These are phyloP conservation scores for Austrofundulus limnaeus DNA, from an alignment of 2,113 vertebrate genomes.

Conservation along the genomic window DNA sequence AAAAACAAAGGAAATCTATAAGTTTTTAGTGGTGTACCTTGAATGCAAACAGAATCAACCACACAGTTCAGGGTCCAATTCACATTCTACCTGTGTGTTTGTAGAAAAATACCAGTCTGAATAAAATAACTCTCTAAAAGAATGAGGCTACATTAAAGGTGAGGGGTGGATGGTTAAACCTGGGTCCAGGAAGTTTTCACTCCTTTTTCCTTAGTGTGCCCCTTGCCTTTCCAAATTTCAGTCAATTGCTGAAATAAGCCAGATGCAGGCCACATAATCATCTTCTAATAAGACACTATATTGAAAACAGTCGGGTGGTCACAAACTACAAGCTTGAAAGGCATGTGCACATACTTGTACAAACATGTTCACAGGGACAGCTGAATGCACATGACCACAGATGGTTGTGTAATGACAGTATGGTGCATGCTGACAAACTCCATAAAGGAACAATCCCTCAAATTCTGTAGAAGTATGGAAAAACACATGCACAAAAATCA, in stretches of 20 bases:
- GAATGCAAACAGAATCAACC: background rate
- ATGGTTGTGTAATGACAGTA: conserved; percentile 52
- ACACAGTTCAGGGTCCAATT: background rate
- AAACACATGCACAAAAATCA: conserved; percentile 24
- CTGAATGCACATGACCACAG: conserved; percentile 23
- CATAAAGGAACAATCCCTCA: conserved; percentile 36
- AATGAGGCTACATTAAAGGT: conserved; percentile 2
- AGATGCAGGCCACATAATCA: conserved; percentile 79
- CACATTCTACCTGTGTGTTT: conserved; percentile 2
- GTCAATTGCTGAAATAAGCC: conserved; percentile 77
- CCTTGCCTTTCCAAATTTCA: conserved; percentile 68
- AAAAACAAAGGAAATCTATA: background rate
- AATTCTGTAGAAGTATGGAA: conserved; percentile 37
- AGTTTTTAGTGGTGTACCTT: background rate
- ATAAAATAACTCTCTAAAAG: conserved; percentile 23
- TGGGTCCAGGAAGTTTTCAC: conserved; percentile 77
- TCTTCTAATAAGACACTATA: conserved; percentile 79
- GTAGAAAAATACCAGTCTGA: conserved; percentile 8
- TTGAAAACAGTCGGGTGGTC: conserved; percentile 78
- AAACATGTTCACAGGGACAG: conserved; percentile 11
- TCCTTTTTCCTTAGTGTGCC: conserved; percentile 66
- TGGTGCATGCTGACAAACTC: conserved; percentile 47
- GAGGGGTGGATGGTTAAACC: background rate
- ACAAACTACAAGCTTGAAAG: conserved; percentile 49
- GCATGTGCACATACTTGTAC: conserved; percentile 14